phyloP scores from a whole-genome alignment of 2,888 invertebrate genomes.

The Brachyopa scutellaris region DNA sequence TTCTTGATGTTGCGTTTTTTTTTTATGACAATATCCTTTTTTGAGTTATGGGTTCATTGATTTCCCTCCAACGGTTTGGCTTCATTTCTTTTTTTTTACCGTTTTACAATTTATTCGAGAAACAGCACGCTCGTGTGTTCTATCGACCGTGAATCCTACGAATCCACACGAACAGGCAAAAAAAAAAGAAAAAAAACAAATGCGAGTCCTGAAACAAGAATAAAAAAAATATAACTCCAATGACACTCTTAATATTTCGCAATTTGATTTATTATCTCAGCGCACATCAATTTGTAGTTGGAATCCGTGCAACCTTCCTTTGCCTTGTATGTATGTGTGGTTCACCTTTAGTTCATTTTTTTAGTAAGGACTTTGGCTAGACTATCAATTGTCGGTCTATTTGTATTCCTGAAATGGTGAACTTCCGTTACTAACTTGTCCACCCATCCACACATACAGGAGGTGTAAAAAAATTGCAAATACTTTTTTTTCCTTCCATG shows the following conservation, averaged over 20 bases:
- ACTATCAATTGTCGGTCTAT: neutral
- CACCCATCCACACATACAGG: neutral
- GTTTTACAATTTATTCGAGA: slow-evolving; percentile 28
- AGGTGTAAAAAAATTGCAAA: neutral
- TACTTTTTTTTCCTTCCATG: too few species aligned
- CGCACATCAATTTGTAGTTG: slow-evolving; percentile 41
- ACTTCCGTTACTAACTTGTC: neutral
- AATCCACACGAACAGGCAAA: slow-evolving; percentile 29
- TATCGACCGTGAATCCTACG: slow-evolving; percentile 46
- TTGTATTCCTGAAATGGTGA: slow-evolving; percentile 4
- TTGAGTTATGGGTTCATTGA: slow-evolving; percentile 65
- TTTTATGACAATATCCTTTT: slow-evolving; percentile 58
- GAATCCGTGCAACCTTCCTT: slow-evolving; percentile 27
- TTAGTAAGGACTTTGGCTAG: neutral
- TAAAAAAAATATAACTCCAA: slow-evolving; percentile 41
- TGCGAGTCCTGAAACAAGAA: slow-evolving; percentile 20
- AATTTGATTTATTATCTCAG: slow-evolving; percentile 52
- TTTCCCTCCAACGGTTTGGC: slow-evolving; percentile 17
- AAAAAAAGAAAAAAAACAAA: slow-evolving; percentile 6
- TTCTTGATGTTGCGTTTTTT: neutral
- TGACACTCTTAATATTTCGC: slow-evolving; percentile 57
- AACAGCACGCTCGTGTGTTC: slow-evolving; percentile 49
- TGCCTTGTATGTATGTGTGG: neutral
- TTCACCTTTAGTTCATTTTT: neutral
- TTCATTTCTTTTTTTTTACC: slow-evolving; percentile 10